Evolutionary conservation across 1,140 invertebrate genomes (phyloP).

Genomic region (Oncopodura yosiiana): DNA sequence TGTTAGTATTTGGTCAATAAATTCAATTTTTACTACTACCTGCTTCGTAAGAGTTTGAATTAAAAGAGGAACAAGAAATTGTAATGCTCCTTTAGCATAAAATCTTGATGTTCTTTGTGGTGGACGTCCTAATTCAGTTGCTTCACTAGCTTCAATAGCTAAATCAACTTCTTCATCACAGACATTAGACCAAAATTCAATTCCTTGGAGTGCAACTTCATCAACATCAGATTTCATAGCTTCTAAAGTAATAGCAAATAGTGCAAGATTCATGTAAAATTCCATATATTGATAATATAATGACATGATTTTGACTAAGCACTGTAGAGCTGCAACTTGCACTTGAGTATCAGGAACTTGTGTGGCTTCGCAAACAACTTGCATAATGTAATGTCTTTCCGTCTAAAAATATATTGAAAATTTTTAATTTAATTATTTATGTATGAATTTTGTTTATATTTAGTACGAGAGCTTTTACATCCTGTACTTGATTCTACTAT

Average conservation of each 20-base stretch:
- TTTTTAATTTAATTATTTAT: background rate
- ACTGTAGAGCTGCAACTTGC: constrained; percentile 90
- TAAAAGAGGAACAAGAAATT: constrained; percentile 87
- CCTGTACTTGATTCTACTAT: too few species aligned
- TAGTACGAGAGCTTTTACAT: too few species aligned
- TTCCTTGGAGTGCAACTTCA: constrained; percentile 94
- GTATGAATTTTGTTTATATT: too few species aligned
- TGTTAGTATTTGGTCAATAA: background rate
- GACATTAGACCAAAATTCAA: constrained; percentile 99
- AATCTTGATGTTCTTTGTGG: constrained; percentile 77
- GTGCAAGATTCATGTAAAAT: constrained; percentile 91
- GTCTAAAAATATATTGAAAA: constrained; percentile 45
- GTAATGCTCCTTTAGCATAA: constrained; percentile 93
- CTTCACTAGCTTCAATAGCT: constrained; percentile 87
- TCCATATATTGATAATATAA: constrained; percentile 99
- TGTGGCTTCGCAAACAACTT: constrained; percentile 91
- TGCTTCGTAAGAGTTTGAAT: constrained; percentile 92
- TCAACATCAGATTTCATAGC: constrained; percentile 96
- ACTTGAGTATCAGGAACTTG: constrained; percentile 77
- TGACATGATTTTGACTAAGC: constrained; percentile 97
- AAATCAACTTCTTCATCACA: constrained; percentile 98
- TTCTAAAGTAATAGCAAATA: constrained; percentile 98
- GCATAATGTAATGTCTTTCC: constrained; percentile 99
- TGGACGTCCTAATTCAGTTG: constrained; percentile 78
- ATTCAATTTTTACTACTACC: constrained; percentile 37